These are phyloP conservation scores for Leucoma salicis DNA, from an alignment of 2,888 invertebrate genomes.

Conservation along the genomic window DNA sequence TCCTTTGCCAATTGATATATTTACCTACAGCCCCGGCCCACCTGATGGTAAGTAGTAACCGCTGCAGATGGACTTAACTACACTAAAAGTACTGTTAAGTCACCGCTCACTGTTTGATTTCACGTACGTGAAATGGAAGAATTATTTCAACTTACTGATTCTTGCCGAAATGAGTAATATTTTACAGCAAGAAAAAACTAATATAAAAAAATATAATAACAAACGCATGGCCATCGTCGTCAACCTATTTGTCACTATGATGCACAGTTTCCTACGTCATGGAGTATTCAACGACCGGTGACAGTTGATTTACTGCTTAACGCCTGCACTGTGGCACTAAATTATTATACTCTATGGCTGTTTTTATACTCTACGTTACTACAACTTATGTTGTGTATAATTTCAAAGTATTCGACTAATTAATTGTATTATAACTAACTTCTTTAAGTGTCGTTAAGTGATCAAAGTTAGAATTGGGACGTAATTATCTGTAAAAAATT, in stretches of 20 bases:
- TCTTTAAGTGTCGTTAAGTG: constrained; percentile 8
- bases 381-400: constrained; percentile 8
- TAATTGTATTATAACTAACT: constrained; percentile 7
- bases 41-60: no score
- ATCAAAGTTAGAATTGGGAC: constrained; percentile 9
- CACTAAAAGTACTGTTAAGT: no score
- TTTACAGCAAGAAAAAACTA: no score
- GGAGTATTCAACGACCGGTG: constrained; percentile 36
- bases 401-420: constrained; percentile 8
- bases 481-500: constrained; percentile 2
- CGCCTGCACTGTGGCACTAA: constrained; percentile 34
- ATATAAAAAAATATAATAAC: no score
- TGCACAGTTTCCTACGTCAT: constrained; percentile 45
- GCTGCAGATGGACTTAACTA: no score
- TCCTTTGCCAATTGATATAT: no score
- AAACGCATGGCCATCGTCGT: constrained; percentile 37
- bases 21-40: no score
- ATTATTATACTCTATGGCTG: constrained; percentile 27
- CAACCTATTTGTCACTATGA: constrained; percentile 48
- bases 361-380: constrained; percentile 9
- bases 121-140: no score
- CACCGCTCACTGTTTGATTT: no score
- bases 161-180: no score
- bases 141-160: no score
- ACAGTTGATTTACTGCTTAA: constrained; percentile 35